These are phyloP conservation scores for Scaptodrosophila latifasciaeformis DNA, from an alignment of 2,888 invertebrate species.

Conservation along the genomic window DNA sequence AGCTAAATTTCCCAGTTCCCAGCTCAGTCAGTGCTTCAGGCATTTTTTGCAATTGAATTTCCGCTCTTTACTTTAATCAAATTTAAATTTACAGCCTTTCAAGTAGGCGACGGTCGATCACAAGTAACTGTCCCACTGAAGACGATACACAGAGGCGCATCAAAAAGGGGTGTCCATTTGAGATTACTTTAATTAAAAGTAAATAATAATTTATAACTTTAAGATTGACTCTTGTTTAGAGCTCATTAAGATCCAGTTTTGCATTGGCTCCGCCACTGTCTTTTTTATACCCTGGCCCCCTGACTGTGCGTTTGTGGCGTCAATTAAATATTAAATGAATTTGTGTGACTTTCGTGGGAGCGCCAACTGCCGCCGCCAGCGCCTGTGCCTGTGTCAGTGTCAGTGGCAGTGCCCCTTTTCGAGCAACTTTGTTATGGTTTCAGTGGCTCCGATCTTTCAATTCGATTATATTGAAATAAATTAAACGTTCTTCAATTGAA, in stretches of 20 bases:
- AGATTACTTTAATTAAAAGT: too few species aligned
- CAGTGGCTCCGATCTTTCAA: constrained; percentile 64
- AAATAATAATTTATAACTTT: too few species aligned
- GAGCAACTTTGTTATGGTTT: constrained; percentile 1
- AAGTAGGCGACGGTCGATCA: constrained; percentile 19
- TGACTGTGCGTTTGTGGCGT: constrained; percentile 15
- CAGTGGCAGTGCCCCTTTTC: background rate
- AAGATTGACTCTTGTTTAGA: too few species aligned
- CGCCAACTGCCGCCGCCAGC: constrained; percentile 33
- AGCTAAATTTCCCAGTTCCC: too few species aligned
- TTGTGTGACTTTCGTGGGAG: constrained; percentile 68
- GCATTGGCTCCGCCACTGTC: constrained; percentile 17
- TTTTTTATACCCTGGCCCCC: constrained; percentile 15
- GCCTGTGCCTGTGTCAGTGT: too few species aligned
- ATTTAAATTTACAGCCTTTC: constrained; percentile 51
- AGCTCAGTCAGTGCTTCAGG: constrained; percentile 14
- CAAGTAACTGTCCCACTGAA: constrained; percentile 11
- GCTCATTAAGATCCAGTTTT: too few species aligned
- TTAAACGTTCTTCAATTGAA: constrained; percentile 67
- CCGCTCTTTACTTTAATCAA: constrained; percentile 48
- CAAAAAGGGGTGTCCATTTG: background rate
- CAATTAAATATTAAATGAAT: constrained; percentile 62
- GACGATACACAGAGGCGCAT: constrained; percentile 32
- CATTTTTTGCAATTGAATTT: constrained; percentile 48
- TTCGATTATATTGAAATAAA: constrained; percentile 73